Base-by-base conservation (phyloP, 1,140 invertebrate genomes). In the Anastatus disparis region DNA sequence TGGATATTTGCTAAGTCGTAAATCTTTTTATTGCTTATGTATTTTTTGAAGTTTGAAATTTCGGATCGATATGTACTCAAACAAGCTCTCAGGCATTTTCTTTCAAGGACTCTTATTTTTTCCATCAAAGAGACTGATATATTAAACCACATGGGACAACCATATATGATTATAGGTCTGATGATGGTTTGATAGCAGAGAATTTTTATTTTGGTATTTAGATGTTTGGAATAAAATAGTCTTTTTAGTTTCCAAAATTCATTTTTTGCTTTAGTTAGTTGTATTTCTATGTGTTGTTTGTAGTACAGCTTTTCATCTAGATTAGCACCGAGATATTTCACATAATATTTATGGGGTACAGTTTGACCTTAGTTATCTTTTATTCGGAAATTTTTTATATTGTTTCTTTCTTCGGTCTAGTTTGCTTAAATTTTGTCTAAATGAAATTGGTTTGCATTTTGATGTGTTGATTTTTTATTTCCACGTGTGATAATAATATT, bases 251-350 rank as follows among this genome's bases (percentile, higher is more conserved):
- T 58, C 10, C 1, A 59, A 42, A 20, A 66, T 38, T 59, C 55
- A n/a, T 50, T 70, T 58, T 29, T 64, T 26, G 55, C 70, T 62
- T 75, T 70, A 3, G 42, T 31, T 20, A 72, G 35, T 15, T 75
- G 65, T 1, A 62, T 65, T 31, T 64, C 17, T 27, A 46, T 13
- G 42, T 73, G 71, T 7, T 38, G 6, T 38, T 38, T 6, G 35
- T 7, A 38, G 35, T 7, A 12, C 12, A 38, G 35, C 35, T 38
- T 6, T 12, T 10, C 6, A 44, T 15, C 42, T n/a, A n/a, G n/a
- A n/a, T n/a, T n/a, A n/a, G n/a, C n/a, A n/a, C n/a, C n/a, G n/a
- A n/a, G n/a, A n/a, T n/a, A n/a, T n/a, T n/a, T n/a, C n/a, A n/a
- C n/a, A n/a, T n/a, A n/a, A n/a, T n/a, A n/a, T n/a, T n/a, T n/a